phyloP scores from a whole-genome alignment of 2,888 invertebrate genomes.

The Colletes collaris region DNA sequence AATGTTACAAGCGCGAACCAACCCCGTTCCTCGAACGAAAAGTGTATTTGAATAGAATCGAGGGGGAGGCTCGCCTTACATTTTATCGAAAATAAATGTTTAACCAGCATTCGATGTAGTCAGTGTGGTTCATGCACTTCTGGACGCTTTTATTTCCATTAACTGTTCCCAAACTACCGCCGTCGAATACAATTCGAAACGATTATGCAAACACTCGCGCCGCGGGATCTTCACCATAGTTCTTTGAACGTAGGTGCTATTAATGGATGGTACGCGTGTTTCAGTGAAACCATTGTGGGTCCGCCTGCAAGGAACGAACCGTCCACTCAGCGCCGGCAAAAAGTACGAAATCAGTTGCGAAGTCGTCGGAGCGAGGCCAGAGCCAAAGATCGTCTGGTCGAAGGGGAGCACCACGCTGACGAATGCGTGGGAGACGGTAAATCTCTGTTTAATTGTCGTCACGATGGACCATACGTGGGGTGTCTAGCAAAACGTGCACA shows the following conservation, averaged over 20 bases:
- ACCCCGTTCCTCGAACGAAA: too few species aligned
- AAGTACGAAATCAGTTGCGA: slow-evolving; percentile 89
- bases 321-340: slow-evolving; percentile 88
- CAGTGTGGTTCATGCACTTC: background rate
- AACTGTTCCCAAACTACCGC: background rate
- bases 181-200: slow-evolving; percentile 16
- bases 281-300: slow-evolving; percentile 90
- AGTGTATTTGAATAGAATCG: too few species aligned
- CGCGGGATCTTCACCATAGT: slow-evolving; percentile 2
- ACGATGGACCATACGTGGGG: background rate
- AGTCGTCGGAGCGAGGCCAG: slow-evolving; percentile 89
- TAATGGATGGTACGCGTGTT: slow-evolving; percentile 71
- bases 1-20: too few species aligned
- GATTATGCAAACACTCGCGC: slow-evolving; percentile 39
- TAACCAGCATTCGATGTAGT: slow-evolving; percentile 4
- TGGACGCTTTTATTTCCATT: slow-evolving; percentile 21
- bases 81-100: slow-evolving; percentile 4
- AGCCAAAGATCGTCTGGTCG: slow-evolving; percentile 92
- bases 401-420: slow-evolving; percentile 88
- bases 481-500: background rate
- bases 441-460: slow-evolving; percentile 64
- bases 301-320: slow-evolving; percentile 88
- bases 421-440: slow-evolving; percentile 88
- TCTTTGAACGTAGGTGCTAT: slow-evolving; percentile 8
- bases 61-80: too few species aligned